These are phyloP conservation scores for Alloscopus bannaensis DNA, from an alignment of 2,888 invertebrate genomes.

Conservation along the genomic window DNA sequence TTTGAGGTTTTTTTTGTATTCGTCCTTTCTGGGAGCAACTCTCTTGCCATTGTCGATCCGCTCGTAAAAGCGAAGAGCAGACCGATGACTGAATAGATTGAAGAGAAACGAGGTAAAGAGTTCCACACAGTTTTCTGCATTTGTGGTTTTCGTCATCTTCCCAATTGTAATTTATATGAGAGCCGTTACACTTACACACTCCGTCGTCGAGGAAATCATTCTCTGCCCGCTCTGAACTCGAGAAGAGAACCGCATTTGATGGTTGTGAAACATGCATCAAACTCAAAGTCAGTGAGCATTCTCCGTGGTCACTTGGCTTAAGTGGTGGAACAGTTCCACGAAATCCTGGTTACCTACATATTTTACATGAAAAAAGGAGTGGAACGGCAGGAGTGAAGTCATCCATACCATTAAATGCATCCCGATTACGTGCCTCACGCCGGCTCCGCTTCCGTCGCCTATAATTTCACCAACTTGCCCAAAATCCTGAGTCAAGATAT, in stretches of 20 bases:
- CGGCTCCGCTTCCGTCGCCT: not conserved
- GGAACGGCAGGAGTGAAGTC: constrained; percentile 9
- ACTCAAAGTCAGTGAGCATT: constrained; percentile 16
- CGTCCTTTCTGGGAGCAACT: too few species aligned
- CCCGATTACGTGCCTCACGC: constrained; percentile 6
- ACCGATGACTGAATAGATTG: constrained; percentile 4
- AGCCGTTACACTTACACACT: too few species aligned
- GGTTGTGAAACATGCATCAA: constrained; percentile 31
- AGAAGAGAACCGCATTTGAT: constrained; percentile 17
- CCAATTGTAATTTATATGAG: constrained; percentile 18
- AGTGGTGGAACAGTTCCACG: constrained; percentile 8
- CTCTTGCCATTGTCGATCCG: too few species aligned
- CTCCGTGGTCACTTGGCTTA: constrained; percentile 21
- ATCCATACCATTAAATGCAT: constrained; percentile 18
- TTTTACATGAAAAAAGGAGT: not conserved
- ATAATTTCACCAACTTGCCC: not conserved
- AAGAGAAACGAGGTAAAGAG: constrained; percentile 10
- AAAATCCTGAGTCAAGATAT: too few species aligned
- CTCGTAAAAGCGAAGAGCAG: not conserved
- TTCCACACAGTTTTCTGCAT: too few species aligned
- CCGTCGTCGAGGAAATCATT: too few species aligned
- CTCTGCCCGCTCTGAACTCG: too few species aligned
- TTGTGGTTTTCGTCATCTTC: constrained; percentile 15
- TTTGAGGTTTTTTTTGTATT: too few species aligned
- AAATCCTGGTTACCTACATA: constrained; percentile 27